A percentile compares a stretch with the other conserved stretches of the same genome.
Conservation (phyloP, 2,888 invertebrate genomes). For the Junonia oenone region DNA sequence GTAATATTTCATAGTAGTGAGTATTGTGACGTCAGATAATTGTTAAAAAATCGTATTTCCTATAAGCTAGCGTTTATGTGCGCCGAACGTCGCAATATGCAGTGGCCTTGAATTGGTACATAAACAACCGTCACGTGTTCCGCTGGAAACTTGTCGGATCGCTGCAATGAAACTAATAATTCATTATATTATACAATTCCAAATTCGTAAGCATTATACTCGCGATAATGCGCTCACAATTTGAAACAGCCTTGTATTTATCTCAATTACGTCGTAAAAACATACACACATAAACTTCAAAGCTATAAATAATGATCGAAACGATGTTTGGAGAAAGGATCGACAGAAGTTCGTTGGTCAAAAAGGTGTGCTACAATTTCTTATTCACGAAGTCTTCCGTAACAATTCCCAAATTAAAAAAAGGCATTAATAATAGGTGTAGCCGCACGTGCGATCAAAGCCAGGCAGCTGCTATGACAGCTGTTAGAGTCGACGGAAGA, state of each 20-base stretch:
- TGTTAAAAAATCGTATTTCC: constrained; percentile 24
- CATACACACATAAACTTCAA: neutral
- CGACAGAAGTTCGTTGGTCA: constrained; percentile 28
- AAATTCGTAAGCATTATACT: neutral
- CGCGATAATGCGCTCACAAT: neutral
- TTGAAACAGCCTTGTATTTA: neutral
- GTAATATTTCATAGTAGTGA: constrained; percentile 4
- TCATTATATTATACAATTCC: constrained; percentile 10
- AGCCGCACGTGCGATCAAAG: constrained; percentile 66
- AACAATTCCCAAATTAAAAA: constrained; percentile 54
- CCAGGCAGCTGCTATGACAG: constrained; percentile 72
- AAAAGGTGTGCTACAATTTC: constrained; percentile 34
- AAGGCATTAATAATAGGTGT: constrained; percentile 67
- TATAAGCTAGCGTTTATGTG: constrained; percentile 24
- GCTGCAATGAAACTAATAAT: constrained; percentile 29
- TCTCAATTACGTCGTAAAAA: neutral
- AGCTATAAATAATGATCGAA: neutral
- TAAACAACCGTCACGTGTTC: constrained; percentile 70
- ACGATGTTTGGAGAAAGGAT: constrained; percentile 2
- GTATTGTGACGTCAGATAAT: constrained; percentile 11
- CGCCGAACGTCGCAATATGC: constrained; percentile 60
- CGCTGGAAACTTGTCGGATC: constrained; percentile 35
- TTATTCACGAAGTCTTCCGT: constrained; percentile 46
- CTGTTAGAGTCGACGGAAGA: constrained; percentile 65
- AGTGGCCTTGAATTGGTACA: constrained; percentile 59